phyloP scores from a whole-genome alignment of 1,140 invertebrate species.

The Cydia pomonella region DNA sequence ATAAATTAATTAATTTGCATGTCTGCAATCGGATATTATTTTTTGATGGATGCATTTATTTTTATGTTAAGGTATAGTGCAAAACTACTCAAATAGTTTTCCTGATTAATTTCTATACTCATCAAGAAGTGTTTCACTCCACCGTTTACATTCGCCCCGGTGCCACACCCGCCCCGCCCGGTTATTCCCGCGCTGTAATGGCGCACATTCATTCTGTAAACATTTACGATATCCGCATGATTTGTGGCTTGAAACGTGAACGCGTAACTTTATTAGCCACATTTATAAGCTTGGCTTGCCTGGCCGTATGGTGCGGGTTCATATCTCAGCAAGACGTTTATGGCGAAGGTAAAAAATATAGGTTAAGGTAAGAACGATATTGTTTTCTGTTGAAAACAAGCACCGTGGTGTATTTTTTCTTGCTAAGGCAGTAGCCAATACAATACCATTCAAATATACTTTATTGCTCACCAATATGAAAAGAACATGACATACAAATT shows the following conservation, averaged over 20 bases:
- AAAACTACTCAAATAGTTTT: too few relatives aligned
- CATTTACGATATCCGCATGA: slow-evolving; percentile 46
- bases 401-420: neutral
- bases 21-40: too few relatives aligned
- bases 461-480: too few relatives aligned
- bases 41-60: too few relatives aligned
- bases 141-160: slow-evolving; percentile 6
- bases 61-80: too few relatives aligned
- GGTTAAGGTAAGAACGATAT: slow-evolving; percentile 4
- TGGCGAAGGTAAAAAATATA: neutral
- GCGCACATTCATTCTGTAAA: slow-evolving; percentile 44
- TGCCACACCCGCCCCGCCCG: slow-evolving; percentile 1
- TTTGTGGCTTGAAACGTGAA: slow-evolving; percentile 40
- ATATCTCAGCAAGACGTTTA: slow-evolving; percentile 13
- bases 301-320: neutral
- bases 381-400: neutral
- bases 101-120: too few relatives aligned
- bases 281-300: slow-evolving; percentile 1
- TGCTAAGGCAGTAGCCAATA: too few relatives aligned
- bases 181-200: slow-evolving; percentile 34
- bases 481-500: too few relatives aligned
- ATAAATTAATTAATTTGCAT: too few relatives aligned
- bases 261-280: slow-evolving; percentile 27
- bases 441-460: too few relatives aligned
- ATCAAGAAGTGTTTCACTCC: too few relatives aligned